Conservation (phyloP, 2,888 invertebrate species). For the Mythimna ferrago region DNA sequence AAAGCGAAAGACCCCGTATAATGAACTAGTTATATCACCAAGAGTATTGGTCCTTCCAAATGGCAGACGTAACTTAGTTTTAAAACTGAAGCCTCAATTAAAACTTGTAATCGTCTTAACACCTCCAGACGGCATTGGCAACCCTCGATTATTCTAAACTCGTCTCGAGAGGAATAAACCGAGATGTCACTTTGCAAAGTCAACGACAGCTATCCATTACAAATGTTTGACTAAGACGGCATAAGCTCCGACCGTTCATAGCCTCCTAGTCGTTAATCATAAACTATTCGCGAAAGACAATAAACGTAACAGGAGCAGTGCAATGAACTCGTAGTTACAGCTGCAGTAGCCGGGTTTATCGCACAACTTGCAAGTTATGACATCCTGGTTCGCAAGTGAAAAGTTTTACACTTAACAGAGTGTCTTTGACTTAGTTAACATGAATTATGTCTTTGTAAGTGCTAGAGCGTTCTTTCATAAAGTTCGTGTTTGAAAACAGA, state of each 20-base stretch:
- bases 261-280: conserved; percentile 41
- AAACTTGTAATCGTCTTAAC: conserved; percentile 59
- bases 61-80: conserved; percentile 51
- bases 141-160: conserved; percentile 58
- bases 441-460: conserved; percentile 63
- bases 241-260: conserved; percentile 36
- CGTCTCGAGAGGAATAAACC: conserved; percentile 48
- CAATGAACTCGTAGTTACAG: conserved; percentile 41
- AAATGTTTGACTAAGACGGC: conserved; percentile 45
- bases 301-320: conserved; percentile 29
- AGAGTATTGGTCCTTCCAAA: conserved; percentile 37
- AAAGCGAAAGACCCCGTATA: conserved; percentile 20
- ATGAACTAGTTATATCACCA: conserved; percentile 38
- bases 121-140: conserved; percentile 51
- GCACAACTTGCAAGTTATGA: conserved; percentile 59
- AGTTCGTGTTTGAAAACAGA: conserved; percentile 50
- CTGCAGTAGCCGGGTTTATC: conserved; percentile 52
- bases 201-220: conserved; percentile 59
- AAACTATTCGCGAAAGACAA: conserved; percentile 31
- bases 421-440: conserved; percentile 64
- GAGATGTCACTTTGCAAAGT: conserved; percentile 58
- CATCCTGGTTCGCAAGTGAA: conserved; percentile 56
- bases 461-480: conserved; percentile 51
- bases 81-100: conserved; percentile 55
- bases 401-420: conserved; percentile 64